Evolutionary conservation across 2,888 invertebrate genomes (phyloP).

Genomic region (Leptinotarsa peninsularis): DNA sequence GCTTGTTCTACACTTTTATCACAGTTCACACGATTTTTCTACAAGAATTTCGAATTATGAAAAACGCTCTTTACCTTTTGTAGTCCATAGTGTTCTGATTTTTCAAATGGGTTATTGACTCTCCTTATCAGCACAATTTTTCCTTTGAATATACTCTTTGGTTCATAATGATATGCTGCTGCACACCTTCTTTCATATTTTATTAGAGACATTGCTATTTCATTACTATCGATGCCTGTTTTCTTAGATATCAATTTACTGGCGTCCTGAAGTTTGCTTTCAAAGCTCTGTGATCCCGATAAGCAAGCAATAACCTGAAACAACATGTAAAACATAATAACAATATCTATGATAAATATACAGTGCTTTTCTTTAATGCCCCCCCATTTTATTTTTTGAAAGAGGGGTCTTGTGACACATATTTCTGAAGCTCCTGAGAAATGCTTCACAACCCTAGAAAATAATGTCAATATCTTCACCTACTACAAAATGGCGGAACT

Average conservation of each 20-base stretch:
- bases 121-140: constrained; percentile 40
- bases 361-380: too few species aligned
- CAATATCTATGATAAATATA: too few species aligned
- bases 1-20: too few species aligned
- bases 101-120: constrained; percentile 29
- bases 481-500: too few species aligned
- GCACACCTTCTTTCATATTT: constrained; percentile 38
- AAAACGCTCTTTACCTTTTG: constrained; percentile 38
- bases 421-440: too few species aligned
- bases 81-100: constrained; percentile 43
- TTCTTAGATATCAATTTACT: constrained; percentile 40
- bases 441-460: too few species aligned
- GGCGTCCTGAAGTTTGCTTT: constrained; percentile 28
- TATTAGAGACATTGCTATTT: constrained; percentile 34
- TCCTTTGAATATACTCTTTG: constrained; percentile 35
- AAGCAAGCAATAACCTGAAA: constrained; percentile 36
- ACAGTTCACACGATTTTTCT: neutral
- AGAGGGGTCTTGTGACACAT: too few species aligned
- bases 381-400: too few species aligned
- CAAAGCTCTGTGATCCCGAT: constrained; percentile 18
- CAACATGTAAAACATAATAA: too few species aligned
- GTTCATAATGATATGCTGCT: constrained; percentile 41
- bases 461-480: too few species aligned
- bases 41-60: neutral
- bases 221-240: constrained; percentile 27